Evolutionary conservation across 2,797 vertebrate species (phyloP), one percentile per base, ranked within the genome.

Genomic region (Rhyacichthys aspro): DNA sequence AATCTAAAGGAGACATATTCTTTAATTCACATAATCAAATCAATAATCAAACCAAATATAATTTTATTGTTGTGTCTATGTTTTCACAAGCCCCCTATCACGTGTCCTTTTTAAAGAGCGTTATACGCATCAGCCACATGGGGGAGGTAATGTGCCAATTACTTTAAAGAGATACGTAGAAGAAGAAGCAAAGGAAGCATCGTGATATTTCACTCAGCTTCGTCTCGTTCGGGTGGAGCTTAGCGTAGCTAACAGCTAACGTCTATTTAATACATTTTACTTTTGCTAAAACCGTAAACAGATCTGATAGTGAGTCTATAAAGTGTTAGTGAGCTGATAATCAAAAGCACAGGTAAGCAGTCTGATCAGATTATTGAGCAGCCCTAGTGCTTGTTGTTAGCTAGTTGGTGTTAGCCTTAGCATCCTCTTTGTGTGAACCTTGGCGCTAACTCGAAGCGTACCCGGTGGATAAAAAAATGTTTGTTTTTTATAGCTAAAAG

Each of bases 151-250:
- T 28, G 23, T 6, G 23, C 23, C 23, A 28, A 28, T 5, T 5
- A 28, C 23, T 28, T 28, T 6, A 37, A 37, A 37, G 36, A 37
- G 9, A n/a, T n/a, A n/a, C n/a, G 9, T 18, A 17, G 7, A 11
- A 18, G 23, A 32, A 16, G 56, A 58, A 44, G 19, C 0, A 12
- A 0, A 3, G 11, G 6, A 41, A 41, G 1, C 19, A 4, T 36
- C 65, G 74, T 74, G 68, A 70, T n/a, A 64, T 10, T 53, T 66
- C 16, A 3, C 0, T 39, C 15, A 0, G 3, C 14, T 59, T 50
- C 48, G 0, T 17, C 38, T 44, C 28, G 17, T 61, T 78, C 63
- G 68, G 74, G 70, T 19, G 7, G 9, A 11, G 19, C 33, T 49
- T 16, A 11, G 7, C 57, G 8, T 12, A 9, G 53, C 16, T 23